Evolutionary conservation across 2,113 vertebrate genomes (phyloP).

Genomic region (Austrofundulus limnaeus): DNA sequence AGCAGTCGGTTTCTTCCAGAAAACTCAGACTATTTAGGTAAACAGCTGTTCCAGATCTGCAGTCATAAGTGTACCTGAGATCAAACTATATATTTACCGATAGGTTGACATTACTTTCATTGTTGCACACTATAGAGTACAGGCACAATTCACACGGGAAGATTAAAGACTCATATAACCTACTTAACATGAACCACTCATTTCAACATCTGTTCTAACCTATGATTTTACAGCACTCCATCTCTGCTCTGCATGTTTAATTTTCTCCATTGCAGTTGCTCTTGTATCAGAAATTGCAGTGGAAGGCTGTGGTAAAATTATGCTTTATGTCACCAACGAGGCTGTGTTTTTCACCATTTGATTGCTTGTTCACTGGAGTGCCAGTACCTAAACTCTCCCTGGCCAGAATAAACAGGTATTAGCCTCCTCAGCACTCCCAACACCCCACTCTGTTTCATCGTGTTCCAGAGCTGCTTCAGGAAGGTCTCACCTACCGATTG

Average conservation of each 20-base stretch:
- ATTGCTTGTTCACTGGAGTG: slow-evolving; percentile 66
- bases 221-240: slow-evolving; percentile 47
- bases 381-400: slow-evolving; percentile 39
- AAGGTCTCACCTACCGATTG: slow-evolving; percentile 33
- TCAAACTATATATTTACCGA: not conserved
- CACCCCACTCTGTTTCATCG: slow-evolving; percentile 5
- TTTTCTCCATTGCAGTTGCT: slow-evolving; percentile 33
- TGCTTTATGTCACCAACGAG: slow-evolving; percentile 64
- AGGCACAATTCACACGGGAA: not conserved
- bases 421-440: slow-evolving; percentile 1
- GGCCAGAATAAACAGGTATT: slow-evolving; percentile 41
- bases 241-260: slow-evolving; percentile 30
- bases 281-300: slow-evolving; percentile 39
- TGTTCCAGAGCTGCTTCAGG: slow-evolving; percentile 1
- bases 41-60: too few species aligned
- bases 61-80: too few species aligned
- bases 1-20: too few species aligned
- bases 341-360: slow-evolving; percentile 52
- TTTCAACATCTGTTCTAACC: slow-evolving; percentile 40
- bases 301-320: slow-evolving; percentile 45
- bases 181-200: slow-evolving; percentile 30
- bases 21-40: too few species aligned
- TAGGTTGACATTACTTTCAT: not conserved
- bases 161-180: not conserved
- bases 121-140: not conserved